These are phyloP conservation scores for Chrysemys picta DNA, from an alignment of 2,113 vertebrate genomes.

Conservation along the genomic window DNA sequence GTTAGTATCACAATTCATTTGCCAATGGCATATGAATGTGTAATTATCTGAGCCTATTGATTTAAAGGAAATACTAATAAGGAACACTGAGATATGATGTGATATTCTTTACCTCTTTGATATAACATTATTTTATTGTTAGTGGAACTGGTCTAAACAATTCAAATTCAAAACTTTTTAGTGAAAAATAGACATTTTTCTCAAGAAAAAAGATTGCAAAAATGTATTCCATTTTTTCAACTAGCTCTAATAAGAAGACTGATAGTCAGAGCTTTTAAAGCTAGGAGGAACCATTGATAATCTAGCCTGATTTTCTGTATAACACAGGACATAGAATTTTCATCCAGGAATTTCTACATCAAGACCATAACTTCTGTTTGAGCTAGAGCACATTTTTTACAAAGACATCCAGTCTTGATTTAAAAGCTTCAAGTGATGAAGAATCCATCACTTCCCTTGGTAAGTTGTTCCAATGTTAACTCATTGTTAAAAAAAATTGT, in stretches of 20 bases:
- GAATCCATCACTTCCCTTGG: not conserved
- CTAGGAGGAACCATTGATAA: conserved; percentile 21
- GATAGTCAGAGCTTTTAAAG: conserved; percentile 39
- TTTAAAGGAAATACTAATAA: conserved; percentile 55
- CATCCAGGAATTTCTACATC: not conserved
- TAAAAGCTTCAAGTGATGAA: not conserved
- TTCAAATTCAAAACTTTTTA: conserved; percentile 41
- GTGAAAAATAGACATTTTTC: conserved; percentile 48
- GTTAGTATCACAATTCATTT: conserved; percentile 1
- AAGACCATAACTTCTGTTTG: not conserved
- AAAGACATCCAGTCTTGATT: not conserved
- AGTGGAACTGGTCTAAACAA: conserved; percentile 51
- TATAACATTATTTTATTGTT: conserved; percentile 35
- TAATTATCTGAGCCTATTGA: conserved; percentile 54
- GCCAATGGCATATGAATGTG: conserved; percentile 30
- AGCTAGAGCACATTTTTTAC: not conserved
- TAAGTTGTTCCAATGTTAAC: not conserved
- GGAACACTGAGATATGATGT: not conserved
- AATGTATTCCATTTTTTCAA: conserved; percentile 52
- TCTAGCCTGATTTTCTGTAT: not conserved
- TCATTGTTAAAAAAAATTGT: not conserved
- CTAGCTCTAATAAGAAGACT: conserved; percentile 59
- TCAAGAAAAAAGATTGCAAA: conserved; percentile 36
- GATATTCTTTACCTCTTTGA: not conserved
- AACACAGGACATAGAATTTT: not conserved